Base-by-base conservation (phyloP, 2,888 invertebrate species). In the Ichneumoninae sp. region DNA sequence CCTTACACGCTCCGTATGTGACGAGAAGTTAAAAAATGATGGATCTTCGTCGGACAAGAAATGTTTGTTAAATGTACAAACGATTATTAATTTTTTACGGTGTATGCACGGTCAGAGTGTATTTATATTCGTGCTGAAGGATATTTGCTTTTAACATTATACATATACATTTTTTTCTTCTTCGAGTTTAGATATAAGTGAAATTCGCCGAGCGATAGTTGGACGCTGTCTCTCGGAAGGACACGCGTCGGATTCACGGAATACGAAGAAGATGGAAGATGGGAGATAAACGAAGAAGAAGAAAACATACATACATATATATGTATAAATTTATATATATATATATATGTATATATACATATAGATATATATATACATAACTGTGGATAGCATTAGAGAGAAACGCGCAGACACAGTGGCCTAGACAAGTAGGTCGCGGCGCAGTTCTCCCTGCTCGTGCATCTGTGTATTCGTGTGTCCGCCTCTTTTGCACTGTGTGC, bases 361-460 rank as follows among this genome's bases (percentile, higher is more conserved):
- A 36, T 10, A 69, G 70, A 33, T 40, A 50, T 70, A 72, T 66
- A 71, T 77, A 69, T 13, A 36, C 40, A 40, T 70, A 47, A 66
- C 69, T 66, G 70, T 83, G 71, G 40, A 68, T 40, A 79, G 80
- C 47, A 80, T 69, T 47, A 80, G 82, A 80, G 77, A 81, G 84
- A 83, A 76, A 80, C 83, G 80, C 74, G 82, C 76, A 83, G 83
- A 78, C 82, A 91, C 90, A 91, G 90, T 91, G 92, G 93, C 92
- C 92, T 93, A 93, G 92, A 93, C 92, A 92, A 93, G 90, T 93
- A 92, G 92, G 92, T 93, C 92, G 91, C 92, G 90, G 91, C 92
- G 92, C 89, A 93, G 90, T 93, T 92, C 90, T 91, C 89, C 89
- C 88, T 88, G 86, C 87, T 80, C 81, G 52, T 87, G 80, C 86